Evolutionary conservation across 2,797 vertebrate genomes (phyloP).

Genomic region (Amazona ochrocephala): DNA sequence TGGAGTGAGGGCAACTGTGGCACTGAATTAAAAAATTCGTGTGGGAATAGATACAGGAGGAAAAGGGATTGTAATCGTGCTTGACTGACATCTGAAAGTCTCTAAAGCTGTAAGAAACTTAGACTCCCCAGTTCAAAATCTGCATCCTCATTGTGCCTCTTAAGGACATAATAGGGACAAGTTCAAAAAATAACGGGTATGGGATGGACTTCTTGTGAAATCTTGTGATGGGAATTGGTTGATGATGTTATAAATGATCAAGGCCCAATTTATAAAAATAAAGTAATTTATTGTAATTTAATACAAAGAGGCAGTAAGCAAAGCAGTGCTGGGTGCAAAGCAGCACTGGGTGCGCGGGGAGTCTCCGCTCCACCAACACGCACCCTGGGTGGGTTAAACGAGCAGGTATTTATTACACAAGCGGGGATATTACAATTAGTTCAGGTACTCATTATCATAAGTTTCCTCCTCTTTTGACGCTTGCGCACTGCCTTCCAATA

Average conservation of each 20-base stretch:
- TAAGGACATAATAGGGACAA: not conserved
- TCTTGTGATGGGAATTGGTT: conserved; percentile 31
- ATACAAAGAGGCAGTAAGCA: too few species aligned
- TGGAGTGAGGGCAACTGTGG: not conserved
- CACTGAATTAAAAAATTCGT: not conserved
- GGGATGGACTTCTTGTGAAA: not conserved
- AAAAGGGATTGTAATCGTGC: not conserved
- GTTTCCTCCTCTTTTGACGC: too few species aligned
- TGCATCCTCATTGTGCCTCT: not conserved
- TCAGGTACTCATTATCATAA: too few species aligned
- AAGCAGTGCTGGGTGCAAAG: too few species aligned
- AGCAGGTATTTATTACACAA: too few species aligned
- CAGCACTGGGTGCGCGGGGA: too few species aligned
- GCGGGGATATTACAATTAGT: too few species aligned
- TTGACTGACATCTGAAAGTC: not conserved
- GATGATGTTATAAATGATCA: not conserved
- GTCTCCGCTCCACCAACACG: too few species aligned
- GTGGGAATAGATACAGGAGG: not conserved
- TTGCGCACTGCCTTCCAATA: too few species aligned
- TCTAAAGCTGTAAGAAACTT: not conserved
- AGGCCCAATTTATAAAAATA: too few species aligned
- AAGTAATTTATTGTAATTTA: too few species aligned
- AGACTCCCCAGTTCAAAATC: not conserved
- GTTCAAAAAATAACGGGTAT: conserved; percentile 24
- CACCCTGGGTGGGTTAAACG: too few species aligned